Conservation (phyloP, 2,888 invertebrate genomes). For the Bombyx huttoni region DNA sequence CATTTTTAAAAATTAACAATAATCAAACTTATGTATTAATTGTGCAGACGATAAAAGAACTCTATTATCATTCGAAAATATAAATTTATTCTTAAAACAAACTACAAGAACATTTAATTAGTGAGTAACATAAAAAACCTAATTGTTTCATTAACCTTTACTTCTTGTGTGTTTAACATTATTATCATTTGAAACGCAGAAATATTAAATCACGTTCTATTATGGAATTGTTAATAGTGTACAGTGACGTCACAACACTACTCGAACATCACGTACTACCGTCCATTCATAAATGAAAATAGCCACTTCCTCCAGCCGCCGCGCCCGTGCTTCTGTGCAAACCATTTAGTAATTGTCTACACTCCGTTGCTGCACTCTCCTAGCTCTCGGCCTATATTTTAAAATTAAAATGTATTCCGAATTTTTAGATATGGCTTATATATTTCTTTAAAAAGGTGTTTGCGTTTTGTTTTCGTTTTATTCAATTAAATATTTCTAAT, state of each 20-base stretch:
- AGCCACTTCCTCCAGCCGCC: constrained; percentile 45
- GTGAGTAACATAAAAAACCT: neutral
- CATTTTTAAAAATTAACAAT: too few species aligned
- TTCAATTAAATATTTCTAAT: too few species aligned
- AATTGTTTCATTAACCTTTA: neutral
- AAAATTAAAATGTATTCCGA: neutral
- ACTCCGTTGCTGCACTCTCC: neutral
- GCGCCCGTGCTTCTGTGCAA: constrained; percentile 25
- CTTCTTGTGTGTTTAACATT: neutral
- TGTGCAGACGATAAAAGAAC: too few species aligned
- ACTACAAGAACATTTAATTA: constrained; percentile 4
- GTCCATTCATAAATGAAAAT: constrained; percentile 49
- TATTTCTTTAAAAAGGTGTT: too few species aligned
- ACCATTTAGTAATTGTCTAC: neutral
- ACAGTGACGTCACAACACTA: constrained; percentile 32
- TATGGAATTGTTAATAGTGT: constrained; percentile 1
- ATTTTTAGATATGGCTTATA: too few species aligned
- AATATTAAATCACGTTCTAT: neutral
- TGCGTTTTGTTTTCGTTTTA: too few species aligned
- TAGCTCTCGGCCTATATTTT: neutral
- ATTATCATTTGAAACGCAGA: neutral
- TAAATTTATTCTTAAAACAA: neutral
- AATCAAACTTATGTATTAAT: too few species aligned
- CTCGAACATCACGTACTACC: constrained; percentile 35
- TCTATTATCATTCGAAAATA: too few species aligned